A percentile compares a stretch with the other conserved stretches of the same genome.
Conservation (phyloP, 2,888 invertebrate species). For the Carcina quercana region DNA sequence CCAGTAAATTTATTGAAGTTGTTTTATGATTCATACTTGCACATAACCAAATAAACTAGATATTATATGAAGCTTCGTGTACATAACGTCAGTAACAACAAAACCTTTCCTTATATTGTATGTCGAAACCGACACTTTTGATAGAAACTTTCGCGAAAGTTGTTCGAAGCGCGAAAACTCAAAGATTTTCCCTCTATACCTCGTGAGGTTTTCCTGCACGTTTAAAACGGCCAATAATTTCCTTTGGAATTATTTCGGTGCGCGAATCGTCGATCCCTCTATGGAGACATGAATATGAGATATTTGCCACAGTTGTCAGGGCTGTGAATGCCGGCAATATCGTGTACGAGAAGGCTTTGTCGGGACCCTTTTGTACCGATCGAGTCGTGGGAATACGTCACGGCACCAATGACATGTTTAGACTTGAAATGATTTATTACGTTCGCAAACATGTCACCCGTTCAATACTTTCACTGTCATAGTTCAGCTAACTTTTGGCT, state of each 20-base stretch:
- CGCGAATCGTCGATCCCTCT: not conserved
- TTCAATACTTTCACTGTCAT: constrained; percentile 17
- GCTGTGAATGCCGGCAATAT: constrained; percentile 33
- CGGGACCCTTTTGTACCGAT: constrained; percentile 26
- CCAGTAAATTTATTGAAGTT: no score
- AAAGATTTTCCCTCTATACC: no score
- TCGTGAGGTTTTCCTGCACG: no score
- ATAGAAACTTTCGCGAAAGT: no score
- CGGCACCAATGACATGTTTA: constrained; percentile 33
- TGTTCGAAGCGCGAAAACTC: no score
- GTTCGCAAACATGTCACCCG: constrained; percentile 27
- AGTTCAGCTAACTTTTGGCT: not conserved
- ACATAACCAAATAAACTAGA: no score
- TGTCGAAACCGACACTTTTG: no score
- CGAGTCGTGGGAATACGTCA: constrained; percentile 22
- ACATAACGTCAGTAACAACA: no score
- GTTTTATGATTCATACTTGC: no score
- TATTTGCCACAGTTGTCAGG: constrained; percentile 40
- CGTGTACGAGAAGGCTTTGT: constrained; percentile 31
- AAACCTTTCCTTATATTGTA: no score
- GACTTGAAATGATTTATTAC: constrained; percentile 49
- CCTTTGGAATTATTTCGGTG: not conserved
- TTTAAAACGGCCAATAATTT: not conserved
- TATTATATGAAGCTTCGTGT: no score
- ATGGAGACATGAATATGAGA: constrained; percentile 9